Base-by-base conservation (phyloP, 2,888 invertebrate genomes). In the Kryphioiulus occultus region DNA sequence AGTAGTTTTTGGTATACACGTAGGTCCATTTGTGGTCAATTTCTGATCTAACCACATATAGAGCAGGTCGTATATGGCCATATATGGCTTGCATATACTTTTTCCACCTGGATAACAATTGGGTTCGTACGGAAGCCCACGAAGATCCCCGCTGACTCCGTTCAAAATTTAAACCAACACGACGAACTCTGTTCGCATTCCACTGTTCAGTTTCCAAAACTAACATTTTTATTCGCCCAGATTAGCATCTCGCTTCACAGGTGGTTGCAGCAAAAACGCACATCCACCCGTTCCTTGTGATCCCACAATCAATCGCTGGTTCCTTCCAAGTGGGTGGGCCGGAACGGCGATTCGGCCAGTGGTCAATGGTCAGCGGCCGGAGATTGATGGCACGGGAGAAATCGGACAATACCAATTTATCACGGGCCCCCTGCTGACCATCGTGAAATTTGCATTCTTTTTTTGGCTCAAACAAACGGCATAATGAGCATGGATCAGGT, bases 201-300 rank as follows among this genome's bases (percentile, higher is more conserved):
- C 26, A 32, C 30, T 15, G 78, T 78, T 17, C 30, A 26, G 0
- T 30, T 78, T 78, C 30, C 26, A 10, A 30, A 78, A 15, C 9
- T 30, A 32, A 15, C 78, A 30, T 68, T 26, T 68, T 68, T 12
- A 68, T 68, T 26, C 68, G 26, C 10, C 30, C 78, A 30, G 78
- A 78, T 68, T 78, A 30, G 78, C 78, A 78, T 78, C 78, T 78
- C 68, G 26, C 78, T 17, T 78, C 30, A 78, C 78, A 78, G 78
- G 78, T 78, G 78, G 78, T 78, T 78, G 78, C 26, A 68, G 12
- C 1, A 26, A 12, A 22, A 68, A 12, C 9, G 47, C 47, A 42
- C 42, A 42, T 42, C 5, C 42, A 22, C 59, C 59, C 42, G 42
- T 42, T 42, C 42, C 42, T 42, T 42, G 4, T 4, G 42, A 42